Conservation (phyloP, 1,140 invertebrate genomes). For the Heliconius hewitsoni region DNA sequence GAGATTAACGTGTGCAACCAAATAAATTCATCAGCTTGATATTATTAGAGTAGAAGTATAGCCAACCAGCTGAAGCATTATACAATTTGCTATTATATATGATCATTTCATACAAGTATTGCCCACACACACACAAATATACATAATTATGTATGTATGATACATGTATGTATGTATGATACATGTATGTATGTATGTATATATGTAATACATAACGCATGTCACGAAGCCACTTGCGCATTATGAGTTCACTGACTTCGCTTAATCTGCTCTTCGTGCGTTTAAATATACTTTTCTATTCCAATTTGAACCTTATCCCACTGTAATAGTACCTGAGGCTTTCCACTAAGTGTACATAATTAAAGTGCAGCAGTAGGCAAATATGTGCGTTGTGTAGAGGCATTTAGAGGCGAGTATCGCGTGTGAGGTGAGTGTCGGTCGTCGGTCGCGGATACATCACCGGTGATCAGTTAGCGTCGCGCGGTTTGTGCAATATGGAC, state of each 20-base stretch:
- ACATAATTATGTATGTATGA: neutral
- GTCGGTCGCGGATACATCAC: constrained; percentile 1
- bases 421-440: neutral
- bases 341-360: neutral
- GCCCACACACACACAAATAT: neutral
- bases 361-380: neutral
- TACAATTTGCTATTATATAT: neutral
- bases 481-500: neutral
- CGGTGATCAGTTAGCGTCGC: neutral
- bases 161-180: neutral
- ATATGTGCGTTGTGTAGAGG: neutral
- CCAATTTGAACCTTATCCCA: neutral
- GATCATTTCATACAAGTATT: neutral
- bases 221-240: constrained; percentile 29
- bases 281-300: constrained; percentile 12
- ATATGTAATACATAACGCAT: constrained; percentile 13
- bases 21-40: too few species aligned
- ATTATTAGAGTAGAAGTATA: too few species aligned
- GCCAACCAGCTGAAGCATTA: too few species aligned
- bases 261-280: constrained; percentile 26
- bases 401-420: neutral
- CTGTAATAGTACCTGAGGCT: neutral
- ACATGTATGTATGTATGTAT: neutral
- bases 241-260: constrained; percentile 28
- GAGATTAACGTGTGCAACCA: too few species aligned